Evolutionary conservation across 2,797 vertebrate species (phyloP).

Genomic region (Sandelia bainsii): DNA sequence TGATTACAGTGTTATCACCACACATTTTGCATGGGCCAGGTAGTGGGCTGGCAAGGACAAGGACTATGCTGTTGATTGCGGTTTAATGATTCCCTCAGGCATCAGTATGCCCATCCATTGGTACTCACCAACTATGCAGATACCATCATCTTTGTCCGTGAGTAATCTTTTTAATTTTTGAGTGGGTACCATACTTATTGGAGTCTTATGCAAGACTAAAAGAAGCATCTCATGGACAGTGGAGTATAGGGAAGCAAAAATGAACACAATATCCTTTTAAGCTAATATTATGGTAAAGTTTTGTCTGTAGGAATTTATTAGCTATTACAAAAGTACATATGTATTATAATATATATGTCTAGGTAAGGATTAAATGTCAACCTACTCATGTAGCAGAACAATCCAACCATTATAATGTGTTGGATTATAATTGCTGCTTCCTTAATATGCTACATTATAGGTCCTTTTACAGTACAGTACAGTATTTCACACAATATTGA

Average conservation of each 20-base stretch:
- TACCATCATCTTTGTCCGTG: conserved; percentile 1
- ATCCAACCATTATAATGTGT: too few species aligned
- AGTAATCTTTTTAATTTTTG: conserved; percentile 23
- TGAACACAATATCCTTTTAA: background rate
- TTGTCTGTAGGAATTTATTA: too few species aligned
- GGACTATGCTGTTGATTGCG: conserved; percentile 29
- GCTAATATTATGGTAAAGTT: background rate
- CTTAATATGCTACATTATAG: too few species aligned
- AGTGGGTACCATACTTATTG: background rate
- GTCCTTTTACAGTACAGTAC: too few species aligned
- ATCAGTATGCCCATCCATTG: conserved; percentile 6
- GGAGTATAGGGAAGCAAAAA: background rate
- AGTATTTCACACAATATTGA: too few species aligned
- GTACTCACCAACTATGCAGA: conserved; percentile 4
- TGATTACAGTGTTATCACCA: conserved; percentile 53
- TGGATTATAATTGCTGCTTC: too few species aligned
- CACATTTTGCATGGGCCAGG: conserved; percentile 31
- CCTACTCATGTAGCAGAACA: too few species aligned
- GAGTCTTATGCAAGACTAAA: conserved; percentile 1
- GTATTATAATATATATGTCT: too few species aligned
- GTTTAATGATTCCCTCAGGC: conserved; percentile 42
- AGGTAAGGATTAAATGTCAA: too few species aligned
- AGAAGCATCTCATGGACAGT: conserved; percentile 1
- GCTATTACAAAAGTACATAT: too few species aligned
- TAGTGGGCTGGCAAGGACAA: conserved; percentile 20